Evolutionary conservation across 2,113 vertebrate genomes (phyloP), one percentile per base, ranked within the genome.

Genomic region (Orthonyx spaldingii): DNA sequence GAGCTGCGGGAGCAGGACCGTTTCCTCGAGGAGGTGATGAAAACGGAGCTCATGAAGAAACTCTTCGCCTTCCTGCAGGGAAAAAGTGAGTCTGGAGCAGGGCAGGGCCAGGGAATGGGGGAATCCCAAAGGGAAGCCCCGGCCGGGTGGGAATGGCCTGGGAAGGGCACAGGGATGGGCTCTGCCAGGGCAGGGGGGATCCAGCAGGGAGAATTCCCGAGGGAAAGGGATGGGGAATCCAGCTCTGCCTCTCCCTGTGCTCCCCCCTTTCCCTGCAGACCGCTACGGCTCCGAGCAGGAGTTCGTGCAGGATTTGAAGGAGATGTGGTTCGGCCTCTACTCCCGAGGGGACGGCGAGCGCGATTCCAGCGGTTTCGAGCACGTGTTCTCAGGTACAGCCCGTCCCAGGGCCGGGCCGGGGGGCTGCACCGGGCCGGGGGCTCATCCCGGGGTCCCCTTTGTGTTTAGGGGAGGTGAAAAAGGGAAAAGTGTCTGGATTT

Each of bases 251-350:
- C 49, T 37, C 28, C 46, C 37, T 0, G 5, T 3, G 65, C 10
- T 32, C n/a, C 50, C 59, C 1, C 4, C 18, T 30, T 14, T 30
- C 3, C 57, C 50, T 1, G 8, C 92, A 99, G 99, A 98, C 0
- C 85, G 97, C 46, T 99, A 99, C 39, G 23, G 87, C 55, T 98
- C 99, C 1, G 94, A 98, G 94, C 92, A 95, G 50, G 98, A 98
- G 28, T 99, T 99, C 6, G 6, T 98, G 3, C 27, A 95, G 0
- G 99, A 99, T 88, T 80, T 99, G 87, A 98, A 98, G 97, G 98
- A 98, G 95, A 99, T 99, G 99, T 99, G 99, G 99, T 99, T 99
- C 13, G 99, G 99, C 9, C 98, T 99, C 13, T 99, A 99, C 95
- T 99, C 99, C 32, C 97, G 99, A 57, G 87, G 97, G 15, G 95